Conservation (phyloP, 2,797 vertebrate genomes). For the Atherinosoma microstoma region DNA sequence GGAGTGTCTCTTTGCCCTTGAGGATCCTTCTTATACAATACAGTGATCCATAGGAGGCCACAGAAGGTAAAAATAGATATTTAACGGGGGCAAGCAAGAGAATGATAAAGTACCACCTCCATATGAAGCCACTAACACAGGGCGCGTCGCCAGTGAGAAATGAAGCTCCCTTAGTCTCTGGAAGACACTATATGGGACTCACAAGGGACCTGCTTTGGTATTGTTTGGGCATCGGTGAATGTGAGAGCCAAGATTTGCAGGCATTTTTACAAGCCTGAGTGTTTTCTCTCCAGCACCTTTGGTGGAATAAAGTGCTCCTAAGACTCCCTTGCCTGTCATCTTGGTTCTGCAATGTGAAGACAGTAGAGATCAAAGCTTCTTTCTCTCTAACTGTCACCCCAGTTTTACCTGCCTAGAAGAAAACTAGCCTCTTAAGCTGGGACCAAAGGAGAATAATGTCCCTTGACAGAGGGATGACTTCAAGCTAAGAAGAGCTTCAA, state of each 20-base stretch:
- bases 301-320: constrained; percentile 79
- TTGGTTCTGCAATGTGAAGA: constrained; percentile 69
- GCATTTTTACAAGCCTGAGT: constrained; percentile 75
- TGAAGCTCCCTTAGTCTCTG: constrained; percentile 65
- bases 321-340: constrained; percentile 77
- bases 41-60: constrained; percentile 58
- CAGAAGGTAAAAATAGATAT: constrained; percentile 77
- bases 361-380: constrained; percentile 77
- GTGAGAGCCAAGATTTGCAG: constrained; percentile 72
- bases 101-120: constrained; percentile 77
- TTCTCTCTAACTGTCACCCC: constrained; percentile 74
- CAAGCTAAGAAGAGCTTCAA: constrained; percentile 74
- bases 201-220: constrained; percentile 68
- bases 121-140: constrained; percentile 66
- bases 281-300: constrained; percentile 73
- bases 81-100: constrained; percentile 73
- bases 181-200: constrained; percentile 69
- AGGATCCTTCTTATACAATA: constrained; percentile 35
- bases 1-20: constrained; percentile 11
- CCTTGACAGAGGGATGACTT: constrained; percentile 74
- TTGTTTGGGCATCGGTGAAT: constrained; percentile 74
- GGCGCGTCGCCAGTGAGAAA: constrained; percentile 67
- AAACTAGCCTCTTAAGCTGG: constrained; percentile 74
- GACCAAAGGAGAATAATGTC: constrained; percentile 81
- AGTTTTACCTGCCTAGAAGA: constrained; percentile 77